These are phyloP conservation scores for Variabilichromis moorii DNA, from an alignment of 2,113 vertebrate species.

Conservation along the genomic window DNA sequence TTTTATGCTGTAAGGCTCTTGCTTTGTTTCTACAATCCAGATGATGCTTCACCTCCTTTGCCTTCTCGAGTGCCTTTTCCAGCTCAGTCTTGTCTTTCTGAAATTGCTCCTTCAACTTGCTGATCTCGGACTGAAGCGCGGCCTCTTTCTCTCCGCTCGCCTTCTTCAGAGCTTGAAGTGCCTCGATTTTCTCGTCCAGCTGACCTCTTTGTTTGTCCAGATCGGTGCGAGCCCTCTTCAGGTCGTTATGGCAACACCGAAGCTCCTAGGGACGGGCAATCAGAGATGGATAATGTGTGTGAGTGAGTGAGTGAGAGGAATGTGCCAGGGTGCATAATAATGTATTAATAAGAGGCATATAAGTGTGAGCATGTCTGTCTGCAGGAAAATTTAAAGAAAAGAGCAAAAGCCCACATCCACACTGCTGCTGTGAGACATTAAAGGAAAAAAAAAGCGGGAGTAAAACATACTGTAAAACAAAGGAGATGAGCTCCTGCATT, in stretches of 20 bases:
- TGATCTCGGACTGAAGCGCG: slow-evolving; percentile 57
- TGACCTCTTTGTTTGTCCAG: slow-evolving; percentile 61
- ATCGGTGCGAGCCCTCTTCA: slow-evolving; percentile 56
- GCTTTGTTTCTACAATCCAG: background rate
- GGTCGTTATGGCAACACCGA: slow-evolving; percentile 56
- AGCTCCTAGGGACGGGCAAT: slow-evolving; percentile 70
- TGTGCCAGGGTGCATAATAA: background rate
- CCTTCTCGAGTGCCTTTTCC: slow-evolving; percentile 47
- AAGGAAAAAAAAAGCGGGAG: background rate
- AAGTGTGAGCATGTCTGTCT: background rate
- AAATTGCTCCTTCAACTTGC: slow-evolving; percentile 62
- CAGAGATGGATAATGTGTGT: slow-evolving; percentile 11
- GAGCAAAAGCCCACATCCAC: background rate
- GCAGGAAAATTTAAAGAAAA: background rate
- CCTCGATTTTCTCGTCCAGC: slow-evolving; percentile 62
- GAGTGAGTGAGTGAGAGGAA: background rate
- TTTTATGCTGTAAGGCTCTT: background rate
- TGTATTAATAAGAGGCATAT: background rate
- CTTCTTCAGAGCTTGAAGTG: slow-evolving; percentile 67
- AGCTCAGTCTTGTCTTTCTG: slow-evolving; percentile 67
- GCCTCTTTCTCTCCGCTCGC: slow-evolving; percentile 68
- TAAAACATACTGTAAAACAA: background rate
- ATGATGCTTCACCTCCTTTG: slow-evolving; percentile 42
- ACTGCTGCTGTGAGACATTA: background rate
- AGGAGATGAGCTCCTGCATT: background rate